A percentile compares a stretch with the other conserved stretches of the same genome.
Evolutionary conservation across 2,888 invertebrate species (phyloP).

Genomic region (Pherbina coryleti): DNA sequence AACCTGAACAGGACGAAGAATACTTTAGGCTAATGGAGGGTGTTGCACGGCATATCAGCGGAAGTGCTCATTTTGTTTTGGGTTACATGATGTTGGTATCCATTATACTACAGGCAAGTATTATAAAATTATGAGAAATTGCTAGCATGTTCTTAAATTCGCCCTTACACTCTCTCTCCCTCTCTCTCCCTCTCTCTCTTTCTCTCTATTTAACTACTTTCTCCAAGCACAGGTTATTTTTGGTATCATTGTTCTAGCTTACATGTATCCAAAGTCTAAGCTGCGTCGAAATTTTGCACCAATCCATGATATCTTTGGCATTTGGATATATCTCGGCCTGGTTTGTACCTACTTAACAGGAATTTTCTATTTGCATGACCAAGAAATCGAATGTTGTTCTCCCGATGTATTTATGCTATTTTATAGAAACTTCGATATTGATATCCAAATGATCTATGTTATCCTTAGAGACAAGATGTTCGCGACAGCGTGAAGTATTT

Average conservation of each 20-base stretch:
- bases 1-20: background rate
- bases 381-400: background rate
- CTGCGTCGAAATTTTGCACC: constrained; percentile 38
- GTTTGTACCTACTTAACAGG: constrained; percentile 37
- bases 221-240: background rate
- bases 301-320: constrained; percentile 41
- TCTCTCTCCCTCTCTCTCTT: background rate
- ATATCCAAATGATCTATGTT: too few relatives aligned
- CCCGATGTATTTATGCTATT: background rate
- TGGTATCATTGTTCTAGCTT: constrained; percentile 35
- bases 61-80: background rate
- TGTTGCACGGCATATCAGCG: background rate
- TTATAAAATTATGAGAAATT: background rate
- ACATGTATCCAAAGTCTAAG: constrained; percentile 30
- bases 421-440: too few relatives aligned
- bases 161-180: background rate
- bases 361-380: constrained; percentile 10
- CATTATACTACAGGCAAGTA: constrained; percentile 2
- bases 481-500: background rate
- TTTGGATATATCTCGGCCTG: constrained; percentile 37
- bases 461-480: background rate
- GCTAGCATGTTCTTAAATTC: background rate
- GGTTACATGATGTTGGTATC: background rate
- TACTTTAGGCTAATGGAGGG: background rate
- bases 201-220: background rate